phyloP scores from a whole-genome alignment of 1,140 invertebrate species.

The Phenacoccus solenopsis region DNA sequence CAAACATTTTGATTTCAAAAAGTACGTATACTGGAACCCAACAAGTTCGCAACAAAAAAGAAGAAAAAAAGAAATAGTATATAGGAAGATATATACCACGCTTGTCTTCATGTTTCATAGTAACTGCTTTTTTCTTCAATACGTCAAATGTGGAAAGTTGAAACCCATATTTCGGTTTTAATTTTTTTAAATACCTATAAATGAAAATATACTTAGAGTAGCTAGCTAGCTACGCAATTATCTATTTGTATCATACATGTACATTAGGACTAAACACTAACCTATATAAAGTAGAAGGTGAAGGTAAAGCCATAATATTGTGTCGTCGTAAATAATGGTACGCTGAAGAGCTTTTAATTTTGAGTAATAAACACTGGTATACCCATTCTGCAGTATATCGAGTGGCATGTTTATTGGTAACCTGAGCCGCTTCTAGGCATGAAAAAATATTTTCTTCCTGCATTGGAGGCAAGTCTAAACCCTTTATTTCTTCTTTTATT shows the following conservation, averaged over 20 bases:
- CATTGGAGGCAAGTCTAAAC: too few species aligned
- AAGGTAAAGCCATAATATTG: neutral
- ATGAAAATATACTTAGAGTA: too few species aligned
- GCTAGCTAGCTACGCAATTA: too few species aligned
- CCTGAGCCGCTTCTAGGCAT: too few species aligned
- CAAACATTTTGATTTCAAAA: neutral
- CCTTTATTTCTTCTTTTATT: too few species aligned
- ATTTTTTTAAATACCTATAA: neutral
- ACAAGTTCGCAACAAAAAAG: neutral
- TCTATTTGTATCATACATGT: neutral
- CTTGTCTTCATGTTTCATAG: neutral
- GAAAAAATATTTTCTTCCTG: too few species aligned
- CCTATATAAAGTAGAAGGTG: too few species aligned
- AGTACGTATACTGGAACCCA: too few species aligned
- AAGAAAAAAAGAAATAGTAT: neutral
- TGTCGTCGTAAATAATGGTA: neutral
- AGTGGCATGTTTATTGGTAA: too few species aligned
- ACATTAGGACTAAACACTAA: too few species aligned
- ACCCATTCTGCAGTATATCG: neutral
- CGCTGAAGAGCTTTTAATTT: neutral
- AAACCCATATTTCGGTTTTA: neutral
- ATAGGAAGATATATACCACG: neutral
- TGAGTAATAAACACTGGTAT: constrained; percentile 1
- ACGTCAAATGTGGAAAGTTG: neutral
- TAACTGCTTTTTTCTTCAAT: neutral